Conservation (phyloP, 2,888 invertebrate genomes). For the Sinhomidia bicolor region DNA sequence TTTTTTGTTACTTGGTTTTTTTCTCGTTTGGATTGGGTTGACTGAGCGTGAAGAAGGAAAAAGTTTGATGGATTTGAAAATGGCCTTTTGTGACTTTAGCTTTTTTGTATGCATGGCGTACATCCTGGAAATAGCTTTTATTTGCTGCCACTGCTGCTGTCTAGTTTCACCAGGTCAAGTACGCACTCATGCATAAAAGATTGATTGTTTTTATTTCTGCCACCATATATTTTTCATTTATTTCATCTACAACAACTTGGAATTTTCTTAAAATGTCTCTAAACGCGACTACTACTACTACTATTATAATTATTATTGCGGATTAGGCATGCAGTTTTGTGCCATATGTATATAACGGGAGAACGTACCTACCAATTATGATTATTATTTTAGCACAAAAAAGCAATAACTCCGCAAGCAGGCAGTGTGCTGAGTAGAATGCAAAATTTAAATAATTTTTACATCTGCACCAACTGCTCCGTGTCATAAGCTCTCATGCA, state of each 20-base stretch:
- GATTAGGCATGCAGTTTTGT: no score
- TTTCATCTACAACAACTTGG: no score
- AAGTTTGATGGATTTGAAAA: slow-evolving; percentile 67
- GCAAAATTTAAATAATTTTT: no score
- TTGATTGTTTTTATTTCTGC: slow-evolving; percentile 30
- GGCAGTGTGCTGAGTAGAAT: no score
- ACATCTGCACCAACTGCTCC: no score
- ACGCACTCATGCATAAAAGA: slow-evolving; percentile 59
- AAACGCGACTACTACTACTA: no score
- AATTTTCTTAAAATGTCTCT: no score
- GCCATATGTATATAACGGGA: no score
- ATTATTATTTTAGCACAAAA: no score
- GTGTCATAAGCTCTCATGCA: slow-evolving; percentile 15
- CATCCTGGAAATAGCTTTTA: neutral
- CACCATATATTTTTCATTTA: neutral
- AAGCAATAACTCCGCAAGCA: no score
- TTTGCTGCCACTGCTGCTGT: slow-evolving; percentile 2
- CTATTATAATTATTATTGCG: no score
- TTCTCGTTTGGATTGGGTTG: slow-evolving; percentile 32
- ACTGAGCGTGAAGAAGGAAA: slow-evolving; percentile 47
- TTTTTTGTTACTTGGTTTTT: neutral
- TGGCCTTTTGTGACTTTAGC: slow-evolving; percentile 31
- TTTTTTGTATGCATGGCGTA: neutral
- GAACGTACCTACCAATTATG: no score
- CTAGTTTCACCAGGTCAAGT: slow-evolving; percentile 47